Evolutionary conservation across 1,140 invertebrate species (phyloP).

Genomic region (Wiebesia pumilae): DNA sequence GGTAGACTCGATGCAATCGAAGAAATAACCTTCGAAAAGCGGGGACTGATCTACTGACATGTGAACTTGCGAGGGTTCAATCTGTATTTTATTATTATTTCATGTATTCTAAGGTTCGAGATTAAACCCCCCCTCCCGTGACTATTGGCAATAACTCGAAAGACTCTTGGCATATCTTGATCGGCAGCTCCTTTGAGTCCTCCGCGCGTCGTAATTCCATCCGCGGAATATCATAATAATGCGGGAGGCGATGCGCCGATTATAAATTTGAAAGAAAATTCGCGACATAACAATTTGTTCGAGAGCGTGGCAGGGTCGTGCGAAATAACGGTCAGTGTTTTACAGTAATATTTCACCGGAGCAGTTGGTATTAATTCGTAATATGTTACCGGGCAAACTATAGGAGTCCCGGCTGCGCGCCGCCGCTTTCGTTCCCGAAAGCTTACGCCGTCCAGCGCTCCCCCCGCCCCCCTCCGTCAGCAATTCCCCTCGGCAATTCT

Average conservation of each 20-base stretch:
- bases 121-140: neutral
- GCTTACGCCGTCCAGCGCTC: neutral
- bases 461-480: constrained; percentile 51
- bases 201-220: no score
- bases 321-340: constrained; percentile 76
- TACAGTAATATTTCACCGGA: constrained; percentile 76
- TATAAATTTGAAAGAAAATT: constrained; percentile 67
- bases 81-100: neutral
- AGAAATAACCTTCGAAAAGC: neutral
- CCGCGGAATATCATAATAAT: no score
- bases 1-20: neutral
- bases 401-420: constrained; percentile 68
- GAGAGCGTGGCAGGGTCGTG: constrained; percentile 33
- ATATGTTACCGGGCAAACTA: constrained; percentile 76
- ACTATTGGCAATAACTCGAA: no score
- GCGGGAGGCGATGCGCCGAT: constrained; percentile 51
- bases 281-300: constrained; percentile 65
- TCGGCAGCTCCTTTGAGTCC: neutral
- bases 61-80: neutral
- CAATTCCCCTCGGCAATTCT: constrained; percentile 55
- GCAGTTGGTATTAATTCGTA: constrained; percentile 77
- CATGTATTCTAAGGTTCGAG: neutral
- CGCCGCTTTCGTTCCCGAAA: constrained; percentile 3
- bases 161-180: neutral
- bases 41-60: neutral